Base-by-base conservation (phyloP, 2,888 invertebrate genomes). In the Drosophila testacea region DNA sequence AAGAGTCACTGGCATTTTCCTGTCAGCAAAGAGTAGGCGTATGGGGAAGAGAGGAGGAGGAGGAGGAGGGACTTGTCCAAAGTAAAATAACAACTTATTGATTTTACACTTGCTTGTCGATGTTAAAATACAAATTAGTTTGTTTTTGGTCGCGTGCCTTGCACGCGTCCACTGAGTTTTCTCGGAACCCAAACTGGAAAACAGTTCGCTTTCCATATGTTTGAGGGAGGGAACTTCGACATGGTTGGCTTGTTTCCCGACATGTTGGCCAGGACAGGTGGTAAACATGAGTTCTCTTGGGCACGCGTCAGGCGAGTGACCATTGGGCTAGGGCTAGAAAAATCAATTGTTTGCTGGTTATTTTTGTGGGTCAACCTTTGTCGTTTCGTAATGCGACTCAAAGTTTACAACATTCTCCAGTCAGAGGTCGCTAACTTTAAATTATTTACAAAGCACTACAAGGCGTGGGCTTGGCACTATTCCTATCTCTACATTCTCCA, bases 81-180 rank as follows among this genome's bases (percentile, higher is more conserved):
- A 6, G 50, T 28, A 6, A 9, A 72, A 75, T 22, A 22, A 69
- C 75, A 68, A 71, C 63, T 67, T 56, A 55, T 51, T 44, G 30
- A 41, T 59, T 48, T 32, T 64, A 39, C 52, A 52, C 50, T 50
- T 50, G 34, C 39, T 42, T 42, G 36, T 42, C 41, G 54, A 30
- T 54, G 54, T 32, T 39, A 65, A 61, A 41, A 63, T 32, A 47
- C 44, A 65, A 64, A 79, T 77, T 70, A 67, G 66, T 72, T 81
- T 64, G 69, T 76, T 75, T 78, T 79, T 80, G 55, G 61, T 66
- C 66, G 80, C 80, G 80, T 70, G 79, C 47, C 68, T 46, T 39
- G 48, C 73, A 81, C 68, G 73, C 70, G 70, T 68, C 63, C 52
- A 68, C 6, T 57, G 63, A 22, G 47, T 59, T 61, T 74, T 61